These are phyloP conservation scores for Urosaurus nigricauda DNA, from an alignment of 2,797 vertebrate species.

Conservation along the genomic window DNA sequence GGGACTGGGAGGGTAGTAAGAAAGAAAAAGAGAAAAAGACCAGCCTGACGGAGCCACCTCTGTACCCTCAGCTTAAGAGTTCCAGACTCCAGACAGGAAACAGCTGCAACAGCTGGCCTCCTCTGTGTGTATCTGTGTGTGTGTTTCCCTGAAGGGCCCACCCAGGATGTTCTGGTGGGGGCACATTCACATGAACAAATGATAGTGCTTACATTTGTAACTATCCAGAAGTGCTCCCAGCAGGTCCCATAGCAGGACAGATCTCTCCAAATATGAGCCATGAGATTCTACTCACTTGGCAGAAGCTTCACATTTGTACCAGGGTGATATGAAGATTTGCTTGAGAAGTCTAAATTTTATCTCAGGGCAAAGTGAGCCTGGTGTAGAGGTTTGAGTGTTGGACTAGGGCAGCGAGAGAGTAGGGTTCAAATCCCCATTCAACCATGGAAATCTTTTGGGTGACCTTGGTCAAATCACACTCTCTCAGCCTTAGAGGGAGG, in stretches of 20 bases:
- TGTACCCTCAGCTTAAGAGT: background rate
- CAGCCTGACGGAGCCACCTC: background rate
- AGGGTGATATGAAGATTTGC: background rate
- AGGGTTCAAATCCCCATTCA: too few relatives aligned
- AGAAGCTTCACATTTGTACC: background rate
- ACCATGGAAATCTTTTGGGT: too few relatives aligned
- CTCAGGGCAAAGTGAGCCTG: background rate
- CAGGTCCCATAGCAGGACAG: background rate
- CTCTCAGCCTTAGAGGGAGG: too few relatives aligned
- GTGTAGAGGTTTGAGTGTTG: too few relatives aligned
- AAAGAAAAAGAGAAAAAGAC: too few relatives aligned
- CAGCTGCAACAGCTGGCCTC: background rate
- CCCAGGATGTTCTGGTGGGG: background rate
- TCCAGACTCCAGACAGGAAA: too few relatives aligned
- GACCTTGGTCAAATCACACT: too few relatives aligned
- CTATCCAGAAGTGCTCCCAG: background rate
- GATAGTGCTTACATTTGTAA: background rate
- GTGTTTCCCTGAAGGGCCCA: background rate
- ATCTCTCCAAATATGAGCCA: background rate
- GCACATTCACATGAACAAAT: background rate
- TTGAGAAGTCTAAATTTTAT: background rate
- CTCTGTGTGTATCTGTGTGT: too few relatives aligned
- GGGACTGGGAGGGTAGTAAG: background rate
- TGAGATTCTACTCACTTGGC: background rate
- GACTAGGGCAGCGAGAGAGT: too few relatives aligned